These are phyloP conservation scores for Ptychoptera contaminata DNA, from an alignment of 2,888 invertebrate species.

Conservation along the genomic window DNA sequence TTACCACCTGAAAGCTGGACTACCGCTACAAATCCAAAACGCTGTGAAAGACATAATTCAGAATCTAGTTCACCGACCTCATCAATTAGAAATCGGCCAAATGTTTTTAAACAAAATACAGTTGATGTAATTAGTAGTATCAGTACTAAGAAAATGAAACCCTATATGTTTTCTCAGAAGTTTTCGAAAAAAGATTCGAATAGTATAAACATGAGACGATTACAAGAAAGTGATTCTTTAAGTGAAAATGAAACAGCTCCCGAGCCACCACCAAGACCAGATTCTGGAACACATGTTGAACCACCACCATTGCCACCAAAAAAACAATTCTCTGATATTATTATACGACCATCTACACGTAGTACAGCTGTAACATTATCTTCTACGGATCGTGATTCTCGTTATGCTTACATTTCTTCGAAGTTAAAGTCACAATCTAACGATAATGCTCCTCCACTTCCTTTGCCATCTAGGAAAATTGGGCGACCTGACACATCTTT, in stretches of 20 bases:
- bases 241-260: slow-evolving; percentile 30
- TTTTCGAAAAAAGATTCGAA: slow-evolving; percentile 30
- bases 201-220: slow-evolving; percentile 30
- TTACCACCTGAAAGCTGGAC: slow-evolving; percentile 45
- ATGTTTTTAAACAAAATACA: slow-evolving; percentile 27
- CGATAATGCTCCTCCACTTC: slow-evolving; percentile 38
- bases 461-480: slow-evolving; percentile 38
- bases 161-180: slow-evolving; percentile 30
- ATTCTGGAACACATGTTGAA: slow-evolving; percentile 35
- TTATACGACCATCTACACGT: slow-evolving; percentile 30
- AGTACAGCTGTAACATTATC: slow-evolving; percentile 13
- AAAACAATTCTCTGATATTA: slow-evolving; percentile 41
- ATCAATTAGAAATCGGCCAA: slow-evolving; percentile 15
- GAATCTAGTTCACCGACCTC: slow-evolving; percentile 9
- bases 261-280: slow-evolving; percentile 30
- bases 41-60: slow-evolving; percentile 1
- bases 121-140: slow-evolving; percentile 34
- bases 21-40: slow-evolving; percentile 27
- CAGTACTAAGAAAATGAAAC: slow-evolving; percentile 29
- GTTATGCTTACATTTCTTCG: slow-evolving; percentile 23
- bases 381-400: slow-evolving; percentile 10
- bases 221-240: slow-evolving; percentile 31
- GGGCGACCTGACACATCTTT: slow-evolving; percentile 35
- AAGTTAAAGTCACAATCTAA: neutral
- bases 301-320: slow-evolving; percentile 62